phyloP scores from a whole-genome alignment of 2,888 invertebrate species.

The Sinodicranocentrus sp. region DNA sequence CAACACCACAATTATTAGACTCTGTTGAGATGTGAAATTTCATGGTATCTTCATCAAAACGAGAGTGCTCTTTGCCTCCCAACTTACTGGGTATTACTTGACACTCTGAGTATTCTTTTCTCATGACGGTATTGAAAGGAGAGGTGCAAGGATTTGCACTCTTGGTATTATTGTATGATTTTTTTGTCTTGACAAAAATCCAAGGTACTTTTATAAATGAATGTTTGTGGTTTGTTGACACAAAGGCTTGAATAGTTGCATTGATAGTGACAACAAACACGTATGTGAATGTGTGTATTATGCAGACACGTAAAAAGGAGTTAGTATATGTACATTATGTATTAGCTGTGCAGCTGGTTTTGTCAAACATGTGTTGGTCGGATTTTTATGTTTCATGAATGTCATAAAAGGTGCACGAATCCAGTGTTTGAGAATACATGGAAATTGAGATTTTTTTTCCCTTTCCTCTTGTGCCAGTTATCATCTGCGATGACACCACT shows the following conservation, averaged over 20 bases:
- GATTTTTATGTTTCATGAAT: no score
- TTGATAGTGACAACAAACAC: not conserved
- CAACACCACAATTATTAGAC: constrained; percentile 58
- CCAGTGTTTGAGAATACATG: no score
- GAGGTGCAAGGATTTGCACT: constrained; percentile 70
- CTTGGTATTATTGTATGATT: constrained; percentile 43
- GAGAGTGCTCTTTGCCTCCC: not conserved
- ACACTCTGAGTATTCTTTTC: no score
- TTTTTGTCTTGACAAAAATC: constrained; percentile 26
- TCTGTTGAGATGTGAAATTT: constrained; percentile 60
- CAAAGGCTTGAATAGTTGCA: constrained; percentile 37
- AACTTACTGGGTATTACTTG: not conserved
- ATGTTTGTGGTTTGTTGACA: constrained; percentile 53
- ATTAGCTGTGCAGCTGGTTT: no score
- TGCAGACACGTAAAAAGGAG: no score
- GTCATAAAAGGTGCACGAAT: no score
- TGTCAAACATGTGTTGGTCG: no score
- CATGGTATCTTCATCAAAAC: constrained; percentile 44
- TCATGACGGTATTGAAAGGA: constrained; percentile 6
- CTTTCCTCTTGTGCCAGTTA: no score
- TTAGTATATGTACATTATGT: no score
- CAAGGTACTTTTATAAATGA: constrained; percentile 47
- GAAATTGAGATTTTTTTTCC: no score
- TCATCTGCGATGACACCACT: no score
- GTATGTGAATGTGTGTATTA: no score